Base-by-base conservation (phyloP, 2,113 vertebrate species). In the Saguinus imperator region DNA sequence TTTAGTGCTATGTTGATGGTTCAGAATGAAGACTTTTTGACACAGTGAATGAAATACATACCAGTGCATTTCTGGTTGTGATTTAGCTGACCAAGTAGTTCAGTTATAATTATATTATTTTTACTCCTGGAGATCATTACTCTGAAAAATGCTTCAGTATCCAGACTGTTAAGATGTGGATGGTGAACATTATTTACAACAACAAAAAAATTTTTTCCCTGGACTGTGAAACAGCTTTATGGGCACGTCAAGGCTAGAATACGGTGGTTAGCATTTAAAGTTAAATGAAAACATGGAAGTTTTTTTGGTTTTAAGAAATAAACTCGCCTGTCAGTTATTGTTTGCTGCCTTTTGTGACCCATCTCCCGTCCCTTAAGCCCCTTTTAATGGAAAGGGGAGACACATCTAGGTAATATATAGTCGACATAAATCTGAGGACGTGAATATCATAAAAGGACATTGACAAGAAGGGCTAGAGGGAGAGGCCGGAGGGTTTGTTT, bases 61-160 rank as follows among this genome's bases (percentile, higher is more conserved):
- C 97, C 97, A 87, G 96, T 94, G 90, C 64, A 91, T 86, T 98
- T 98, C 96, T 97, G 96, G 96, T 97, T 98, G 98, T 98, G 98
- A 98, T 98, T 98, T 98, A 98, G 97, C 94, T 97, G 97, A 96
- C 98, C 96, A 89, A 96, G 96, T 94, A 93, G 81, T 88, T 98
- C 95, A 96, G 97, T 95, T 98, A 97, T 98, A 98, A 98, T 98
- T 98, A 96, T 98, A 98, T 98, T 98, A 98, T 98, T 98, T 98
- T 98, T 98, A 98, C 97, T 98, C 98, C 98, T 96, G 95, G 98
- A 98, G 98, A 98, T 98, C 98, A 95, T 99, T 98, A 98, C 94
- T 97, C 73, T 95, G 96, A 98, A 99, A 97, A 98, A 96, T 95
- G 93, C 84, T 94, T 97, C 93, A 91, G 76, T 89, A 97, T 98